Evolutionary conservation across 2,113 vertebrate species (phyloP), one percentile per base, ranked within the genome.

Genomic region (Phalacrocorax carbo): DNA sequence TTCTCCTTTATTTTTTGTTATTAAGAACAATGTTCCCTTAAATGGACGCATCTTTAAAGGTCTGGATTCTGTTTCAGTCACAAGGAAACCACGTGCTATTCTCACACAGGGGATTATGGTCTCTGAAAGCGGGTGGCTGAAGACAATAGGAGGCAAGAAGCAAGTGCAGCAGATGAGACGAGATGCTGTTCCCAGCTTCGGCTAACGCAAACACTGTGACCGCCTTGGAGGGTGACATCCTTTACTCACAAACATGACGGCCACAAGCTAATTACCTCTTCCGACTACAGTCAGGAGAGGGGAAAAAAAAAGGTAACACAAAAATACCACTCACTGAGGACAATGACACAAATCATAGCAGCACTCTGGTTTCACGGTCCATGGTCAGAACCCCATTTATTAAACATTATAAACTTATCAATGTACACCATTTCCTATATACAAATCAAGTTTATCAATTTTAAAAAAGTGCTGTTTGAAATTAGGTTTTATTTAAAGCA

Each of bases 331-430:
- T 52, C 40, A 10, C 69, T 62, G 8, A 16, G 46, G 84, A 85
- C 0, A 10, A 81, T 21, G 91, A 94, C 77, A 95, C 54, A 94
- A 91, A 96, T 18, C n/a, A 82, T 48, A 68, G 22, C 34, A 79
- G 36, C 34, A 25, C 60, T 93, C 79, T 9, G 29, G 70, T 93
- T 95, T 95, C 86, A 88, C 0, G 23, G 94, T 77, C 77, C 88
- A 8, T 4, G 44, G 82, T 66, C 91, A 82, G 91, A 70, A 95
- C 76, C 88, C 65, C 89, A 22, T 98, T 98, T 97, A 98, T 97
- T 98, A 79, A 97, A 94, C 92, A 70, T 97, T 96, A 97, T 94
- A 97, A 98, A 97, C 85, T 93, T 91, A 91, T 48, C 96, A 93
- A 95, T 97, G 96, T 97, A 92, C 95, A 97, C 64, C 61, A 52